These are phyloP conservation scores for Gobiocypris rarus DNA, from an alignment of 2,113 vertebrate species.

Conservation along the genomic window DNA sequence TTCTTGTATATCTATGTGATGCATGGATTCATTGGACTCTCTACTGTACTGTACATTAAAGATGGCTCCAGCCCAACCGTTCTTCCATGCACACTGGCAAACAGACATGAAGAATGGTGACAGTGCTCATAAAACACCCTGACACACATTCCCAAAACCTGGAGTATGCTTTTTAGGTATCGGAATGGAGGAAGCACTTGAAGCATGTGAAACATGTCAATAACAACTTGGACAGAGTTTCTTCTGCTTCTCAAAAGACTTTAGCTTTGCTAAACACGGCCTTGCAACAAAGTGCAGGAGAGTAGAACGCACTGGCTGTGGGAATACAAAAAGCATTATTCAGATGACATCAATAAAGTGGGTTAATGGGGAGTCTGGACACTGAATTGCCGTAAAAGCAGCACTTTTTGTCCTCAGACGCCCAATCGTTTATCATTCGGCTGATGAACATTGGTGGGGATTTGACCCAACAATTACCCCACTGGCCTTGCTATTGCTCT, in stretches of 20 bases:
- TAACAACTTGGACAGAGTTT: constrained; percentile 50
- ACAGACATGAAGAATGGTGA: background rate
- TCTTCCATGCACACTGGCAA: background rate
- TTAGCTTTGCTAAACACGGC: background rate
- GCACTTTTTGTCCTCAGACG: constrained; percentile 42
- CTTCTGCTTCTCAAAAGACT: constrained; percentile 34
- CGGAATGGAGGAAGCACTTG: constrained; percentile 62
- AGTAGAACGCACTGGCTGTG: constrained; percentile 15
- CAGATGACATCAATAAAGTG: constrained; percentile 40
- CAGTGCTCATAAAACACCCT: background rate
- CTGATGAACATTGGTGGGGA: constrained; percentile 38
- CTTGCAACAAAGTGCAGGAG: constrained; percentile 12
- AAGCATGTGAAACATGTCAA: constrained; percentile 49
- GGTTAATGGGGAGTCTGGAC: constrained; percentile 42
- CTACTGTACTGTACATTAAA: background rate
- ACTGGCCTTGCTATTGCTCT: background rate
- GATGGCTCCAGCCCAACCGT: background rate
- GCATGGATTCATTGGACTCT: background rate
- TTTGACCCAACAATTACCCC: constrained; percentile 38
- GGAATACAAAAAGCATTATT: constrained; percentile 36
- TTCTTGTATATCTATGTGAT: background rate
- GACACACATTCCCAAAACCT: background rate
- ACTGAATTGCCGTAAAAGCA: constrained; percentile 44
- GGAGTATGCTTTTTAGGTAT: background rate
- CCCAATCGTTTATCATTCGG: constrained; percentile 15